phyloP scores from a whole-genome alignment of 2,797 vertebrate species.

The Mastacembelus armatus region DNA sequence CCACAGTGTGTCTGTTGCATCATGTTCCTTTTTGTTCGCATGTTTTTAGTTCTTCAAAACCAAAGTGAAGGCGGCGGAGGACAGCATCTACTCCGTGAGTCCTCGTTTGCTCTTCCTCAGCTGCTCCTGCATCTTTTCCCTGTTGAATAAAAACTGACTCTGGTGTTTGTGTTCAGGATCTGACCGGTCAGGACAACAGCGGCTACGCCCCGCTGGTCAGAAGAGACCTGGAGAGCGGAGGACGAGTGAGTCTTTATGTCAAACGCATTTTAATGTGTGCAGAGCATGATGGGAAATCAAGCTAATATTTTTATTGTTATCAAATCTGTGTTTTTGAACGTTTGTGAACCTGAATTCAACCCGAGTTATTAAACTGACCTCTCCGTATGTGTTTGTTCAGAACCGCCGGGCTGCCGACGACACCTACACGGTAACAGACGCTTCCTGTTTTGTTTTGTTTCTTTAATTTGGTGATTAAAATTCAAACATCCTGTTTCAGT shows the following conservation, averaged over 20 bases:
- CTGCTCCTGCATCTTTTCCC: too few relatives aligned
- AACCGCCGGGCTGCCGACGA: slow-evolving; percentile 29
- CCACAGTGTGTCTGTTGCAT: too few relatives aligned
- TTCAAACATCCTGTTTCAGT: background rate
- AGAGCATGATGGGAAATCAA: too few relatives aligned
- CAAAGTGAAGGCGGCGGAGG: slow-evolving; percentile 1
- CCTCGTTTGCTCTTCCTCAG: too few relatives aligned
- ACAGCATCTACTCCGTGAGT: slow-evolving; percentile 60
- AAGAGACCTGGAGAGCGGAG: slow-evolving; percentile 39
- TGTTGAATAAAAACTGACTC: too few relatives aligned
- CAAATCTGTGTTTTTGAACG: too few relatives aligned
- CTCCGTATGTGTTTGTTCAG: slow-evolving; percentile 44
- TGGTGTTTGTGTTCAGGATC: slow-evolving; percentile 43
- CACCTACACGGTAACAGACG: slow-evolving; percentile 77
- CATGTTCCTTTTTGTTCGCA: background rate
- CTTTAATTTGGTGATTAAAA: background rate
- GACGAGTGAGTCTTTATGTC: slow-evolving; percentile 57
- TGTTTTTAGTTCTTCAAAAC: slow-evolving; percentile 63
- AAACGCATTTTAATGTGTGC: too few relatives aligned
- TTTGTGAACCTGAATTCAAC: too few relatives aligned
- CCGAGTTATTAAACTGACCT: too few relatives aligned
- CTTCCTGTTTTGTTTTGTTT: background rate
- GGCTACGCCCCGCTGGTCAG: slow-evolving; percentile 3
- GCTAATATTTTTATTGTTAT: too few relatives aligned
- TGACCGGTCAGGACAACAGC: background rate